A percentile compares a stretch with the other conserved stretches of the same genome.
Conservation (phyloP, 1,140 invertebrate species). For the Cydia fagiglandana region DNA sequence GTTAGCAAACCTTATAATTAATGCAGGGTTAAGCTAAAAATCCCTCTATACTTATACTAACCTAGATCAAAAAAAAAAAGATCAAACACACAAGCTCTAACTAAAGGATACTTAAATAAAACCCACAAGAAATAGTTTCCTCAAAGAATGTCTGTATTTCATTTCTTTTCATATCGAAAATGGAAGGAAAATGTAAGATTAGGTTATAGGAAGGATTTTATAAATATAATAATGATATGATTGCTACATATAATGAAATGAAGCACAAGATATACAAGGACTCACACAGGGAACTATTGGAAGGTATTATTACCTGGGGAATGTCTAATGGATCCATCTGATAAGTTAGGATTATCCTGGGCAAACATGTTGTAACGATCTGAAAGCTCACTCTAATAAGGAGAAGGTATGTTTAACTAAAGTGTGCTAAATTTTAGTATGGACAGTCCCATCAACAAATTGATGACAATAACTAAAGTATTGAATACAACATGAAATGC, state of each 20-base stretch:
- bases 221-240: background rate
- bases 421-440: background rate
- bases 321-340: slow-evolving; percentile 9
- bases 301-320: slow-evolving; percentile 2
- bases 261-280: background rate
- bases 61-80: background rate
- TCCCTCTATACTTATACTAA: background rate
- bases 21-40: background rate
- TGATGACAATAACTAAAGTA: background rate
- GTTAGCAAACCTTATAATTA: background rate
- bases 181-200: background rate
- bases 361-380: slow-evolving; percentile 6
- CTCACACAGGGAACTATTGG: background rate
- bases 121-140: background rate
- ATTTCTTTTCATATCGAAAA: background rate
- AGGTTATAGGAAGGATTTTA: background rate
- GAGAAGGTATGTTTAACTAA: background rate
- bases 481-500: background rate
- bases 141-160: background rate
- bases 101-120: background rate
- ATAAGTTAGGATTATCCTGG: background rate
- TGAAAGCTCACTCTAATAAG: slow-evolving; percentile 10
- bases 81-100: background rate
- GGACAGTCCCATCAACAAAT: background rate
- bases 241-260: background rate